Conservation (phyloP, 2,797 vertebrate species). For the Mormyrops attenuatus region DNA sequence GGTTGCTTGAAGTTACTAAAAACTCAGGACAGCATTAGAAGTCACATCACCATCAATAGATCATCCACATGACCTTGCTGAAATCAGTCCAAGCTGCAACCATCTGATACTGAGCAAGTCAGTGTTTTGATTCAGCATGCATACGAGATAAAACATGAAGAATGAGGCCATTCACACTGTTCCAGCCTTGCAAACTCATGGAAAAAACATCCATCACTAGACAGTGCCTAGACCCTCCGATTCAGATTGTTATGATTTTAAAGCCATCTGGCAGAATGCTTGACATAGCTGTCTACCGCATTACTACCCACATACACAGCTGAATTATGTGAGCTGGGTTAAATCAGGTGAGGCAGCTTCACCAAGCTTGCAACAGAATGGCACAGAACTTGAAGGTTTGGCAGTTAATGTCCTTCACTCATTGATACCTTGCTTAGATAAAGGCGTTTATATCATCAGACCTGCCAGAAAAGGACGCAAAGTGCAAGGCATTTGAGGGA, state of each 20-base stretch:
- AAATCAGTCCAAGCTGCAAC: neutral
- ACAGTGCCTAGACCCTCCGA: neutral
- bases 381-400: neutral
- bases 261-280: neutral
- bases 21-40: neutral
- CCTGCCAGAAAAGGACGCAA: neutral
- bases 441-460: neutral
- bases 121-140: neutral
- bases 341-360: neutral
- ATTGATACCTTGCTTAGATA: neutral
- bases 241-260: neutral
- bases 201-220: neutral
- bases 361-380: neutral
- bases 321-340: neutral
- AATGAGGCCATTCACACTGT: neutral
- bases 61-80: neutral
- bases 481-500: neutral
- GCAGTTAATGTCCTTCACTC: neutral
- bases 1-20: neutral
- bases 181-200: neutral
- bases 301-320: neutral
- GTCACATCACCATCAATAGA: neutral
- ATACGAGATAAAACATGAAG: neutral
- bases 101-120: neutral
- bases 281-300: neutral